Base-by-base conservation (phyloP, 2,797 vertebrate genomes). In the Huso huso region DNA sequence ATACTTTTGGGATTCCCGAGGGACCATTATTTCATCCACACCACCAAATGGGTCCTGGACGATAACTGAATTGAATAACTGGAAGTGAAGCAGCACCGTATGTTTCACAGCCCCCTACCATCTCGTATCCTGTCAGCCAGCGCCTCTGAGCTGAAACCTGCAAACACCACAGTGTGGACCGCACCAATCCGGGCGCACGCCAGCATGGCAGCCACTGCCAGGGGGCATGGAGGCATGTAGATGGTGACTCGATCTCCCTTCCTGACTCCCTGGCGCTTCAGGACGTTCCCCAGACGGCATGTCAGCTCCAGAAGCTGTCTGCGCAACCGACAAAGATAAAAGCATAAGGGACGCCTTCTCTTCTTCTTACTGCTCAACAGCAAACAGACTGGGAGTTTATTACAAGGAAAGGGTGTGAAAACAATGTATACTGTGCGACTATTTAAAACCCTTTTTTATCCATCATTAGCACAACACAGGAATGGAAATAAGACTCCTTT, bases 171-270 rank as follows among this genome's bases (percentile, higher is more conserved):
- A 1, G 79, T 9, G 0, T 86, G 86, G 68, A 86, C 74, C 0
- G 86, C 83, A 6, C 83, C 77, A 0, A 83, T 83, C 15, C 77
- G 74, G 61, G 83, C 77, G 75, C 84, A 87, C n/a, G 84, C 83
- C 70, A 87, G 67, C 83, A 85, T 86, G 68, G 83, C 74, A 1
- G 80, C 80, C 66, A 86, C 84, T 0, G 77, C 77, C 67, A 84
- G 64, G 0, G 78, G 84, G 69, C 82, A 84, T 0, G 76, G 75
- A 18, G 82, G 83, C 80, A 87, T 78, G 74, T 86, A 86, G 75
- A 86, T 81, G 51, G 78, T 81, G 62, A 87, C 83, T 18, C 79
- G 76, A 70, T 87, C 83, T 12, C 82, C 83, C 51, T 12, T 74
- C 51, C 77, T 81, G 68, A 86, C 82, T 6, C 61, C 83, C 79